These are phyloP conservation scores for Spheniscus humboldti DNA, from an alignment of 2,797 vertebrate genomes.

Conservation along the genomic window DNA sequence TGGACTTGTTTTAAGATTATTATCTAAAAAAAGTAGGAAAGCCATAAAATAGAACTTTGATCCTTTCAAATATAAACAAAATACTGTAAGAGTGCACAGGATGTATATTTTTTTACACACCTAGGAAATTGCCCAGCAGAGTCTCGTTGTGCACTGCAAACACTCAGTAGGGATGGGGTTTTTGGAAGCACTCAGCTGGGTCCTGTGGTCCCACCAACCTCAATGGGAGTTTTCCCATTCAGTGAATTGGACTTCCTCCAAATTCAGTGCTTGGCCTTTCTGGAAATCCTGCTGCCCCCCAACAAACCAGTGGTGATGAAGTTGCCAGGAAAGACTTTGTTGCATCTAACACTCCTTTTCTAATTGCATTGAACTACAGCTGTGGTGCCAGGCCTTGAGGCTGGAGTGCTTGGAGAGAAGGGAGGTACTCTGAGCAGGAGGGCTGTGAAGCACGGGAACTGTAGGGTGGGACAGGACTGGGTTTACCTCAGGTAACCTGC, in stretches of 20 bases:
- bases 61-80: constrained; percentile 43
- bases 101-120: neutral
- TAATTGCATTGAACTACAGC: neutral
- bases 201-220: neutral
- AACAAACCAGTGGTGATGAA: accelerated
- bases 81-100: neutral
- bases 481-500: accelerated
- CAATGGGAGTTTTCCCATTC: neutral
- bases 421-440: neutral
- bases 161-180: neutral
- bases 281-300: neutral
- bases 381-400: neutral
- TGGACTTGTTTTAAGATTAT: constrained; percentile 53
- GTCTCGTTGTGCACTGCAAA: neutral
- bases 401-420: neutral
- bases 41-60: constrained; percentile 43
- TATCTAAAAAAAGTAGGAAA: constrained; percentile 34
- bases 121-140: neutral
- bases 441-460: neutral
- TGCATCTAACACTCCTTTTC: neutral
- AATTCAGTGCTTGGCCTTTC: neutral
- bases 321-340: neutral
- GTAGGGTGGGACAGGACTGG: neutral
- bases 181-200: neutral
- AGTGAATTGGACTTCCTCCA: neutral